Evolutionary conservation across 2,888 invertebrate genomes (phyloP).

Genomic region (Mactromeris polynyma): DNA sequence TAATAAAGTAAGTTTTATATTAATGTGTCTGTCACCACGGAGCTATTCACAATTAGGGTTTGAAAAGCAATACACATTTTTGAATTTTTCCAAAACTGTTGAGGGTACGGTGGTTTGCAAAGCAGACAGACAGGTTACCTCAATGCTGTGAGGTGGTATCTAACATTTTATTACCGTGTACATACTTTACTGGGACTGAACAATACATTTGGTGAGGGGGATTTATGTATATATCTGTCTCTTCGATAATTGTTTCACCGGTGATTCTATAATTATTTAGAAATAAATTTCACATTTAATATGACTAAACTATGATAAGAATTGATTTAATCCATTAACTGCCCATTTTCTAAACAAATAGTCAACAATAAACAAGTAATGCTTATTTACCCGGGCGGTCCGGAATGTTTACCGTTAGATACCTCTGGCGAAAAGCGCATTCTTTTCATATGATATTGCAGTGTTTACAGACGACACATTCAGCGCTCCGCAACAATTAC

Average conservation of each 20-base stretch:
- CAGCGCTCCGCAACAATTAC: neutral
- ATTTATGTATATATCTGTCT: neutral
- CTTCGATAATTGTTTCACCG: neutral
- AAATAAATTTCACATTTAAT: neutral
- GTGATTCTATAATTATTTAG: neutral
- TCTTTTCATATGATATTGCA: neutral
- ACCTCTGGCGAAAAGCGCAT: neutral
- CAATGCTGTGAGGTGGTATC: neutral
- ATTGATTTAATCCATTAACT: neutral
- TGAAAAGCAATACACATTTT: too few species aligned
- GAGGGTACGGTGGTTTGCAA: neutral
- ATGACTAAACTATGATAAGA: neutral
- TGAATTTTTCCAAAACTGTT: too few species aligned
- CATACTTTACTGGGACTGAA: neutral
- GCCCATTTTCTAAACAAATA: neutral
- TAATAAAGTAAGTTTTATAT: too few species aligned
- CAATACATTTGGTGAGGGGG: neutral
- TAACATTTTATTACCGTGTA: neutral
- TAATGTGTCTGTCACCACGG: too few species aligned
- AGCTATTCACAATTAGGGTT: too few species aligned
- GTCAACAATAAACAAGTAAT: neutral
- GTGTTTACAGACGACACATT: neutral
- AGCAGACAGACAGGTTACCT: neutral
- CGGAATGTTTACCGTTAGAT: conserved; percentile 9
- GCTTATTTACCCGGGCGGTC: neutral